Evolutionary conservation across 2,113 vertebrate species (phyloP).

Genomic region (Rhabdornis inornatus): DNA sequence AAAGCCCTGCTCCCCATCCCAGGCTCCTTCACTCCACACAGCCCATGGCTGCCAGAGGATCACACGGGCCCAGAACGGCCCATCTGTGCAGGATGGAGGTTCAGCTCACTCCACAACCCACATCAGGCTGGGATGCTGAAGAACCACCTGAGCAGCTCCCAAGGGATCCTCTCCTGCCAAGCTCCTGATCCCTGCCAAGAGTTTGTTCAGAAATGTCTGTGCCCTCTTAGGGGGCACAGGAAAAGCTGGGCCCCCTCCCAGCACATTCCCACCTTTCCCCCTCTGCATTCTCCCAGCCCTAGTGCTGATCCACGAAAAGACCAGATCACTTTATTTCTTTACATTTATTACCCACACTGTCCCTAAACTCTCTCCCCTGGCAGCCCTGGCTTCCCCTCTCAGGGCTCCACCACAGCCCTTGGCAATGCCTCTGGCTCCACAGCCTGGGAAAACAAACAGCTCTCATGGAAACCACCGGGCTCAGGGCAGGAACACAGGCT

Average conservation of each 20-base stretch:
- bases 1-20: background rate
- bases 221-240: background rate
- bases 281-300: background rate
- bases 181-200: background rate
- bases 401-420: background rate
- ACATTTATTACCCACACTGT: background rate
- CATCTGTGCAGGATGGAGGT: background rate
- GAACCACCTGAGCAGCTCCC: background rate
- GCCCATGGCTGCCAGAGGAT: rapidly evolving
- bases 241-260: background rate
- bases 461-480: constrained; percentile 6
- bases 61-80: rapidly evolving
- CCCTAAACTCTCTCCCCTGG: background rate
- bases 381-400: background rate
- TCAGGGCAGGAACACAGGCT: background rate
- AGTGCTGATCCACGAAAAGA: background rate
- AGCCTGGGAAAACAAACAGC: background rate
- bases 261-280: background rate
- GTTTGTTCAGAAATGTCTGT: rapidly evolving
- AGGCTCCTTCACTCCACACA: background rate
- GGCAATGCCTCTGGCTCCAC: background rate
- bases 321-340: background rate
- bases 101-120: background rate
- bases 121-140: rapidly evolving
- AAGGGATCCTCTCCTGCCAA: background rate